Percentiles rank a stretch among this genome's conserved stretches.
Conservation (phyloP, 2,888 invertebrate species). For the Herminia tarsipennalis region DNA sequence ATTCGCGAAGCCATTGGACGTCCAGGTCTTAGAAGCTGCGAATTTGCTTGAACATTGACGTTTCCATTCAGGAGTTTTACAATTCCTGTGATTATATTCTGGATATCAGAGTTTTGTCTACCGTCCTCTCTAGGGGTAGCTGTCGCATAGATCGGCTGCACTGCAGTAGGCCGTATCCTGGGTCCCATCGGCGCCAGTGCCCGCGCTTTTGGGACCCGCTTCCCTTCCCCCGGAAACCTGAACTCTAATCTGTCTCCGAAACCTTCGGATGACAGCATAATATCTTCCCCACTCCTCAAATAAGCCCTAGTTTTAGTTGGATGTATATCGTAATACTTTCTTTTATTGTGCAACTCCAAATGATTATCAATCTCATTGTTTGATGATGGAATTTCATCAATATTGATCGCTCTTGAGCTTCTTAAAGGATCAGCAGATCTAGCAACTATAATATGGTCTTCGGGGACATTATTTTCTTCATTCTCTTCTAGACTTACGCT, state of each 20-base stretch:
- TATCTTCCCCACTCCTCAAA: constrained; percentile 67
- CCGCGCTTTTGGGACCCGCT: constrained; percentile 90
- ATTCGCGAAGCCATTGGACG: constrained; percentile 92
- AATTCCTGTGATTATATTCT: constrained; percentile 95
- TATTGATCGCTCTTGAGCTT: constrained; percentile 82
- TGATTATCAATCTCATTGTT: constrained; percentile 87
- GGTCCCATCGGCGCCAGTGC: constrained; percentile 89
- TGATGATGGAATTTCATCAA: constrained; percentile 79
- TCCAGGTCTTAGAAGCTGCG: constrained; percentile 86
- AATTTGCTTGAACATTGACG: constrained; percentile 93
- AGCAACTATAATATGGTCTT: constrained; percentile 76
- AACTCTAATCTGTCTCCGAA: constrained; percentile 77
- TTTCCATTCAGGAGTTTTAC: constrained; percentile 95
- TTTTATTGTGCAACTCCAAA: constrained; percentile 77
- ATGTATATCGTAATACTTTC: constrained; percentile 82
- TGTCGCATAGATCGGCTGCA: constrained; percentile 84
- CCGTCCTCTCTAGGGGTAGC: constrained; percentile 76
- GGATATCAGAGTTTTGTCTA: constrained; percentile 88
- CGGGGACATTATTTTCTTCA: constrained; percentile 52
- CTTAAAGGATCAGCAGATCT: constrained; percentile 85
- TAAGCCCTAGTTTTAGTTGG: constrained; percentile 83
- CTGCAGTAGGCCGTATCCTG: constrained; percentile 85
- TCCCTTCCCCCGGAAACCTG: constrained; percentile 90
- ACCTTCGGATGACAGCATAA: constrained; percentile 68
- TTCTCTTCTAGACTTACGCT: constrained; percentile 61